Evolutionary conservation across 2,888 invertebrate species (phyloP).

Genomic region (Cepaea hortensis): DNA sequence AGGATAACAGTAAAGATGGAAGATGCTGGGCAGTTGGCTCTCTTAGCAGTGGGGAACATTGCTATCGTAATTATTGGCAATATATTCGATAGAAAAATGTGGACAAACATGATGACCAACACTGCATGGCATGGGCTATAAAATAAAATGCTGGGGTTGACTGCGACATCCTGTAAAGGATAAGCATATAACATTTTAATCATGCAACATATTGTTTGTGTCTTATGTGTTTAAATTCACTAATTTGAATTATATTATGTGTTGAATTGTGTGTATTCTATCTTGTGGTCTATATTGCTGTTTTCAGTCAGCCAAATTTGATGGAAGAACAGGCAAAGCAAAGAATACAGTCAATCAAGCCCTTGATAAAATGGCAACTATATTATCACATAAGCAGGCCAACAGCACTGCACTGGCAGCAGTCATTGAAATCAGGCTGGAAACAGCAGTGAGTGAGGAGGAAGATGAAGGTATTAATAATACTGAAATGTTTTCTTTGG

Average conservation of each 20-base stretch:
- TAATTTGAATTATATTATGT: background rate
- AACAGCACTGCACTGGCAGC: slow-evolving; percentile 82
- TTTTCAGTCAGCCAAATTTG: slow-evolving; percentile 41
- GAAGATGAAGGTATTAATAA: slow-evolving; percentile 25
- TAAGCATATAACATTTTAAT: too few relatives aligned
- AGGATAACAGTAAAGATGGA: too few relatives aligned
- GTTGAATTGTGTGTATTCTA: background rate
- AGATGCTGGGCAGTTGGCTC: too few relatives aligned
- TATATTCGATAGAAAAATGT: too few relatives aligned
- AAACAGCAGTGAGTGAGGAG: slow-evolving; percentile 79
- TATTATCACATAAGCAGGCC: slow-evolving; percentile 82
- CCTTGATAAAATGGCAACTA: slow-evolving; percentile 79
- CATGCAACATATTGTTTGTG: too few relatives aligned
- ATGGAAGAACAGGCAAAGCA: slow-evolving; percentile 7
- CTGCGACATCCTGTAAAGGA: too few relatives aligned
- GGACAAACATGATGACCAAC: too few relatives aligned
- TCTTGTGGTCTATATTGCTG: background rate
- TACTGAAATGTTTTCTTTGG: background rate
- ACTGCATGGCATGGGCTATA: too few relatives aligned
- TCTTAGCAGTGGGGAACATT: too few relatives aligned
- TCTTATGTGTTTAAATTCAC: too few relatives aligned
- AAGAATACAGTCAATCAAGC: slow-evolving; percentile 55
- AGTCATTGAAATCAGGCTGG: slow-evolving; percentile 86
- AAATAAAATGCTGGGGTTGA: too few relatives aligned
- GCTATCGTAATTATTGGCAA: too few relatives aligned